phyloP scores from a whole-genome alignment of 1,140 invertebrate species.

The Drosophila bipectinata region DNA sequence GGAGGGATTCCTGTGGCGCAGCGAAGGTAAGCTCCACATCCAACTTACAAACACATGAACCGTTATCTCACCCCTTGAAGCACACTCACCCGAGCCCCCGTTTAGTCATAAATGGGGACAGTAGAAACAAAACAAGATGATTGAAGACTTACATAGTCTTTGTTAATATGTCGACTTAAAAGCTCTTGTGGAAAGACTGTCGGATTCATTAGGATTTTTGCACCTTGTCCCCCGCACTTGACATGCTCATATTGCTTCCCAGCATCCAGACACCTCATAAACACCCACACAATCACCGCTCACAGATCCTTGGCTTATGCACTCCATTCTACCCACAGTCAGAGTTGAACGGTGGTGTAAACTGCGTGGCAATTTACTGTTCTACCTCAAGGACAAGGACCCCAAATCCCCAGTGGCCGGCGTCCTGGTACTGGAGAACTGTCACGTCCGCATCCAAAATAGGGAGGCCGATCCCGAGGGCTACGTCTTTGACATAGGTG shows the following conservation, averaged over 20 bases:
- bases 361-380: conserved; percentile 95
- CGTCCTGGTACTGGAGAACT: conserved; percentile 94
- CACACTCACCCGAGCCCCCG: neutral
- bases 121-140: no score
- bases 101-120: neutral
- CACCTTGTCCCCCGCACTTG: neutral
- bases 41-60: neutral
- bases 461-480: conserved; percentile 86
- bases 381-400: conserved; percentile 96
- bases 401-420: conserved; percentile 94
- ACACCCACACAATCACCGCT: conserved; percentile 3
- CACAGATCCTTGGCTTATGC: conserved; percentile 45
- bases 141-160: no score
- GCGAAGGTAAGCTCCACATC: conserved; percentile 88
- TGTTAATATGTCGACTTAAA: no score
- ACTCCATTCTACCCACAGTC: conserved; percentile 85
- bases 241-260: neutral
- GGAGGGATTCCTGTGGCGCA: conserved; percentile 95
- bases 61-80: neutral
- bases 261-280: neutral
- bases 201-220: neutral
- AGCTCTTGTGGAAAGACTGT: neutral
- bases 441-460: conserved; percentile 85
- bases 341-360: conserved; percentile 95
- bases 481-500: conserved; percentile 89